Conservation (phyloP, 2,797 vertebrate species). For the Peromyscus nudipes region DNA sequence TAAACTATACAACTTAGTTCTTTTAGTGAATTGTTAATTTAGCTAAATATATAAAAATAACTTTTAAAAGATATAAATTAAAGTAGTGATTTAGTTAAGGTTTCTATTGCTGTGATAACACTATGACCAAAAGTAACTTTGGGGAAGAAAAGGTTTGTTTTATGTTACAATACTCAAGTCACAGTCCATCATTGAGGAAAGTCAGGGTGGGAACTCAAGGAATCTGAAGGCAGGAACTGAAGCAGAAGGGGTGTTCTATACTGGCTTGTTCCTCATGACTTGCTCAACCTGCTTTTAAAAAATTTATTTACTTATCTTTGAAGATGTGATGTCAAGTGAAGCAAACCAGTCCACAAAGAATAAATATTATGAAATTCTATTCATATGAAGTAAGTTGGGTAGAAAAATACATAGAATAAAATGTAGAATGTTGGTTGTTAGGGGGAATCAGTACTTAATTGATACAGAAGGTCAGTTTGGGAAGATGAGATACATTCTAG, state of each 20-base stretch:
- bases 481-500: not conserved
- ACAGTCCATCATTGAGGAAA: not conserved
- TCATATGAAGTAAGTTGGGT: not conserved
- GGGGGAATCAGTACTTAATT: not conserved
- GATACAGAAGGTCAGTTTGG: not conserved
- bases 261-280: not conserved
- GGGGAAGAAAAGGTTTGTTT: not conserved
- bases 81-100: not conserved
- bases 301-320: not conserved
- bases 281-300: not conserved
- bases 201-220: no score
- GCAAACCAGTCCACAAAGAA: not conserved
- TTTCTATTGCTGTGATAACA: not conserved
- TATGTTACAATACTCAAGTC: not conserved
- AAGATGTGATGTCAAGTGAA: not conserved
- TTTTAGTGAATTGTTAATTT: not conserved
- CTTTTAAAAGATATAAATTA: not conserved
- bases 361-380: not conserved
- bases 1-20: conserved; percentile 22
- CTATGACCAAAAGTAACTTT: not conserved
- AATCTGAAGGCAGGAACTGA: not conserved
- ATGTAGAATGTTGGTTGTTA: not conserved
- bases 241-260: not conserved
- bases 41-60: conserved; percentile 5
- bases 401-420: not conserved